These are phyloP conservation scores for Lycia hirtaria DNA, from an alignment of 2,888 invertebrate genomes.

Conservation along the genomic window DNA sequence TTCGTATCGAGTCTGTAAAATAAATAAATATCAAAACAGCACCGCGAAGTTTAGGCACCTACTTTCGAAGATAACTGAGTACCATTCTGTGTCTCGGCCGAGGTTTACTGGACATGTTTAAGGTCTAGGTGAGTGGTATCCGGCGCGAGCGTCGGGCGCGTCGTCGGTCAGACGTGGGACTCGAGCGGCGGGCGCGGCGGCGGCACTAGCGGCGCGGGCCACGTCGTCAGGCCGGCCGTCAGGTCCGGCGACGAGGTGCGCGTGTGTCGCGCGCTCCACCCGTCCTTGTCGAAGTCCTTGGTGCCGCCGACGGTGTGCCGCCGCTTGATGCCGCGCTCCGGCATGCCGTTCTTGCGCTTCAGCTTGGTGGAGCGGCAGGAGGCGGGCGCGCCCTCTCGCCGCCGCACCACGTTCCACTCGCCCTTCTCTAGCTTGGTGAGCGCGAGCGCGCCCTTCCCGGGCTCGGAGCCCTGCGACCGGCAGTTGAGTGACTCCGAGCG, in stretches of 20 bases:
- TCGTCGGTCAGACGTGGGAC: constrained; percentile 53
- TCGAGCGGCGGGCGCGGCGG: constrained; percentile 65
- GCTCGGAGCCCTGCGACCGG: constrained; percentile 61
- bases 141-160: constrained; percentile 12
- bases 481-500: constrained; percentile 87
- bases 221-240: constrained; percentile 64
- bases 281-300: constrained; percentile 91
- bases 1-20: constrained; percentile 55
- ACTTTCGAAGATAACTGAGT: constrained; percentile 31
- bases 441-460: constrained; percentile 60
- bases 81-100: constrained; percentile 9
- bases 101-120: constrained; percentile 7
- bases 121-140: neutral
- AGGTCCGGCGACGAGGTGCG: constrained; percentile 86
- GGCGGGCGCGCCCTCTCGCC: constrained; percentile 84
- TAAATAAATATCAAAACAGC: constrained; percentile 54
- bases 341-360: constrained; percentile 91
- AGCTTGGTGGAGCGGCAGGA: constrained; percentile 86
- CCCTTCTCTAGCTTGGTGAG: constrained; percentile 89
- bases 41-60: constrained; percentile 55
- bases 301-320: constrained; percentile 97
- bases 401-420: constrained; percentile 88
- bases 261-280: constrained; percentile 86
- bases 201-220: constrained; percentile 65
- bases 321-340: constrained; percentile 93